Evolutionary conservation across 2,888 invertebrate genomes (phyloP), one percentile per base, ranked within the genome.

Genomic region (Temnothorax unifasciatus): DNA sequence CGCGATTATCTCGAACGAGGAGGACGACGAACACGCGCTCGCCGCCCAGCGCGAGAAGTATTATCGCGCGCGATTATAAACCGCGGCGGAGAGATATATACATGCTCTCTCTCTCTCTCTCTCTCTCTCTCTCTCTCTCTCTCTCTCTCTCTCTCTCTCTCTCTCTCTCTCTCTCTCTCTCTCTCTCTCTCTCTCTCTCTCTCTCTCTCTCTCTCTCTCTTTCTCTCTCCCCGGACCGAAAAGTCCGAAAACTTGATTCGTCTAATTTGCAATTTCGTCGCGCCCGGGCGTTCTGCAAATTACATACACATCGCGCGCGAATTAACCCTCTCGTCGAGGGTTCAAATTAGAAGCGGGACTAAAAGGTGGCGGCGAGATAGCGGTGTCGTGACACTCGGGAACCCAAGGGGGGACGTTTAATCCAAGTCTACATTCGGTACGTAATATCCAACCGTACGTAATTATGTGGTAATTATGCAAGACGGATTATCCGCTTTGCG

Each of bases 401-500:
- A 73, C 34, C 34, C 34, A 34, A 18, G 38, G 57, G 59, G 61
- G 66, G 44, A 44, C 41, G 41, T 76, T 76, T 83, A 85, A 83
- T 82, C n/a, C 82, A 59, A 69, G 73, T 71, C 29, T 73, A 68
- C 86, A 83, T 82, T 85, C 69, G 81, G 47, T 50, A 75, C 63
- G 75, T 84, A 81, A 86, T 75, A 84, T 81, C 59, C 82, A 64
- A 15, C 64, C 84, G 57, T n/a, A 44, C 68, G 85, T 84, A 88
- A 85, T 88, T 86, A 87, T 71, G 82, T 64, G 61, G 74, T 77
- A 83, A 74, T 85, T 76, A 69, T 77, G 41, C 34, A 15, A 63
- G 87, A 87, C 83, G 75, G 84, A 87, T 86, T 85, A 87, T 75
- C 68, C 68, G 82, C 59, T 73, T 83, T 54, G 83, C 75, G 61